Conservation (phyloP, 2,888 invertebrate species). For the Neoaliturus tenellus region DNA sequence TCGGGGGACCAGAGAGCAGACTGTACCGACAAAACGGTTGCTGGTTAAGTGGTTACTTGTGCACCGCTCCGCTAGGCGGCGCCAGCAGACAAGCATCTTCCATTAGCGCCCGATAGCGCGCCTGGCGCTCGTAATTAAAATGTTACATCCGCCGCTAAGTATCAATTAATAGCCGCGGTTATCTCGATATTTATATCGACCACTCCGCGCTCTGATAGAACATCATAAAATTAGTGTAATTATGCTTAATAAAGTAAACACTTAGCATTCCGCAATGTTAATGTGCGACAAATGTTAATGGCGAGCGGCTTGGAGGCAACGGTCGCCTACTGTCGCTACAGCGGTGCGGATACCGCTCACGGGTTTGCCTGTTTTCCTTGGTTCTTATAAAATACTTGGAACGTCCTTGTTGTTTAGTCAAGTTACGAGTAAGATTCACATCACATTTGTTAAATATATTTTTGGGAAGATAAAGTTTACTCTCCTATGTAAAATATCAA, state of each 20-base stretch:
- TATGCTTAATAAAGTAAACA: constrained; percentile 51
- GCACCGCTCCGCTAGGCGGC: neutral
- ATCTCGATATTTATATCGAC: constrained; percentile 19
- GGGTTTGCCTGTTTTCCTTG: no score
- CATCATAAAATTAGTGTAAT: constrained; percentile 53
- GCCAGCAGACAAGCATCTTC: constrained; percentile 58
- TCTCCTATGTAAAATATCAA: no score
- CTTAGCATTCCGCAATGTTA: constrained; percentile 32
- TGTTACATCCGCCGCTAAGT: constrained; percentile 61
- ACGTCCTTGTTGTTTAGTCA: no score
- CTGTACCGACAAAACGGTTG: constrained; percentile 36
- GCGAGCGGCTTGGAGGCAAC: no score
- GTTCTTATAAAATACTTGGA: no score
- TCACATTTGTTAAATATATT: no score
- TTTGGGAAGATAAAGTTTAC: no score
- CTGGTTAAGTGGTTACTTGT: constrained; percentile 42
- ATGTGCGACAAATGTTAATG: neutral
- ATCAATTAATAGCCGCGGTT: constrained; percentile 62
- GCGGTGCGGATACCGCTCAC: no score
- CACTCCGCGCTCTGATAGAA: constrained; percentile 21
- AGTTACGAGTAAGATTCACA: no score
- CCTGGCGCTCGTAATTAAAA: constrained; percentile 62
- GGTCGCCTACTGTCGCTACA: no score
- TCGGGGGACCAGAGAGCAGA: constrained; percentile 11
- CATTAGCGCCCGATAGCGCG: constrained; percentile 56